Percentiles rank a stretch among this genome's conserved stretches.
These are phyloP conservation scores for Semicossyphus pulcher DNA, from an alignment of 2,113 vertebrate genomes.

Conservation along the genomic window DNA sequence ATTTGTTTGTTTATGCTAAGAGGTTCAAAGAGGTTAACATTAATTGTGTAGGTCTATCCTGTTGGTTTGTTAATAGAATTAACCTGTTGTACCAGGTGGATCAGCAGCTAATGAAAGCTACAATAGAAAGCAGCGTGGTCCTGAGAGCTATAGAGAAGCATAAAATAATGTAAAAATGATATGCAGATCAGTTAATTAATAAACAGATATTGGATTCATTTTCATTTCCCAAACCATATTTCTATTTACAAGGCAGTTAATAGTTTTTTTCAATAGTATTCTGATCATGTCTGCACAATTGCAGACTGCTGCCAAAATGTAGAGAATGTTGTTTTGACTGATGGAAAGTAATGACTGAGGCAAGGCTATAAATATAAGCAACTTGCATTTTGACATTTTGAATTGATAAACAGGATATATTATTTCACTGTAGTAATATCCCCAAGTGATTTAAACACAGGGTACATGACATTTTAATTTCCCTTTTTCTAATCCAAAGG, in stretches of 20 bases:
- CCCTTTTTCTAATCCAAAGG: conserved; percentile 50
- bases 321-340: conserved; percentile 7
- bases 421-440: conserved; percentile 28
- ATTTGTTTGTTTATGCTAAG: no score
- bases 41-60: no score
- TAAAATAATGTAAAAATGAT: no score
- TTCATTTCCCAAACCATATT: no score
- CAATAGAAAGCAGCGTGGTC: no score
- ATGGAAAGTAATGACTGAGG: conserved; percentile 9
- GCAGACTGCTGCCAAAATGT: conserved; percentile 6
- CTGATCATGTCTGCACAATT: background rate
- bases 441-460: conserved; percentile 32
- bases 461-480: conserved; percentile 57
- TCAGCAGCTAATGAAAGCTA: no score
- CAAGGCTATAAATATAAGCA: conserved; percentile 8
- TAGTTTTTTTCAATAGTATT: background rate
- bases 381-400: conserved; percentile 54
- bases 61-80: no score
- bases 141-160: no score
- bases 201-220: no score
- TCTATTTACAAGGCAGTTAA: background rate
- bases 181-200: no score
- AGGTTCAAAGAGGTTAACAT: no score
- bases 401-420: conserved; percentile 44
- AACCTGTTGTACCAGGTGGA: no score